Evolutionary conservation across 2,888 invertebrate genomes (phyloP), one percentile per base, ranked within the genome.

Genomic region (Agelastica alni): DNA sequence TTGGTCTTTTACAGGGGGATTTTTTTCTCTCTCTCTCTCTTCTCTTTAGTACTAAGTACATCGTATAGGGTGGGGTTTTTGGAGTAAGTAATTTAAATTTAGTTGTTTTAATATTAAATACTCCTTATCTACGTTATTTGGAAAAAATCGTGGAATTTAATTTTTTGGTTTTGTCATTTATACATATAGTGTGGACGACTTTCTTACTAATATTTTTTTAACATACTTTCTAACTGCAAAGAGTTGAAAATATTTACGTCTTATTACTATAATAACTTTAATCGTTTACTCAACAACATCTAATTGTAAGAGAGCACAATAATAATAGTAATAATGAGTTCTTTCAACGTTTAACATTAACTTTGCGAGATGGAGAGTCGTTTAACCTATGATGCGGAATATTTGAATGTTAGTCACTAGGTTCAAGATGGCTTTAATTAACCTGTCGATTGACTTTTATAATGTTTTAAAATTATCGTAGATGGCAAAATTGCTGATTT

Each of bases 261-360:
- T 54, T 54, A 56, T 57, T 59, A 57, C 30, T 47, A 48, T 57
- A 59, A 57, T 59, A 57, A 54, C 42, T 18, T 43, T 57, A 52
- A 57, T 57, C 51, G 43, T 56, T 37, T 46, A 52, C 51, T 44
- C 41, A 54, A 37, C 52, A 51, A 56, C 47, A 36, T 56, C 44
- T 22, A n/a, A n/a, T n/a, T n/a, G n/a, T n/a, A 51, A 43, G 51
- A 42, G 39, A 42, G 46, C 47, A 42, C 22, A 47, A 14, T 56
- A 56, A 56, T 56, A 32, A 47, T 51, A 47, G 51, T 51, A 36
- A 51, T 55, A 42, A 55, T 28, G 39, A 30, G 28, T 12, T 12
- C 18, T 22, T 44, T 45, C 22, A 17, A 36, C 18, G 31, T 51
- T 51, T 51, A 51, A 51, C 45, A 14, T 44, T 44, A 43, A 20